These are phyloP conservation scores for Rhinophrynus dorsalis DNA, from an alignment of 2,797 vertebrate genomes.

Conservation along the genomic window DNA sequence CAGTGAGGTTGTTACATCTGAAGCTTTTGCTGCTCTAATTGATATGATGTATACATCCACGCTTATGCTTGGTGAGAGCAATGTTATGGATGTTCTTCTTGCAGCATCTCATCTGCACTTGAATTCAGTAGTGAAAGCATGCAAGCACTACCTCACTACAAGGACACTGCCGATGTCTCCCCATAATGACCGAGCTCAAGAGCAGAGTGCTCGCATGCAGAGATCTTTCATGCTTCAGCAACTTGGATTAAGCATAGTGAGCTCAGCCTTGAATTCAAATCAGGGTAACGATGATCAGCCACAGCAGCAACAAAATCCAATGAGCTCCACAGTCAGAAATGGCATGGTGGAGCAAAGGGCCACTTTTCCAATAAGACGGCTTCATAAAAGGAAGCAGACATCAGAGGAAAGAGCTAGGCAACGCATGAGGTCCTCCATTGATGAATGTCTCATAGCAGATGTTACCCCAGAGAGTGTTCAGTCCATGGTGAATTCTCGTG, in stretches of 20 bases:
- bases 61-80: conserved; percentile 95
- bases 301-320: conserved; percentile 43
- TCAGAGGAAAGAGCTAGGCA: conserved; percentile 83
- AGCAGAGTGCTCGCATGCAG: conserved; percentile 82
- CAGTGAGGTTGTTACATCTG: conserved; percentile 94
- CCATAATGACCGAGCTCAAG: conserved; percentile 72
- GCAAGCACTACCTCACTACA: conserved; percentile 96
- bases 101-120: conserved; percentile 96
- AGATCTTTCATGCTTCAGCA: conserved; percentile 95
- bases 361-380: conserved; percentile 83
- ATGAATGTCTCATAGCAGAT: conserved; percentile 69
- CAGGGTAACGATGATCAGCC: conserved; percentile 69
- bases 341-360: conserved; percentile 78
- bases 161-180: conserved; percentile 91
- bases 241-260: conserved; percentile 91
- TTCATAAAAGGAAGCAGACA: conserved; percentile 91
- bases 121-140: conserved; percentile 96
- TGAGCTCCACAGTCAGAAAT: conserved; percentile 61
- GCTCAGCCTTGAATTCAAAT: conserved; percentile 83
- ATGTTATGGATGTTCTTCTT: conserved; percentile 94
- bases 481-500: conserved; percentile 64
- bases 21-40: conserved; percentile 92
- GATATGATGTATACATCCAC: conserved; percentile 99
- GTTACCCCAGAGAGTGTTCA: conserved; percentile 65
- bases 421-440: conserved; percentile 75